Percentiles rank a stretch among this genome's conserved stretches.
These are phyloP conservation scores for Sitophilus oryzae DNA, from an alignment of 1,140 invertebrate species.

Conservation along the genomic window DNA sequence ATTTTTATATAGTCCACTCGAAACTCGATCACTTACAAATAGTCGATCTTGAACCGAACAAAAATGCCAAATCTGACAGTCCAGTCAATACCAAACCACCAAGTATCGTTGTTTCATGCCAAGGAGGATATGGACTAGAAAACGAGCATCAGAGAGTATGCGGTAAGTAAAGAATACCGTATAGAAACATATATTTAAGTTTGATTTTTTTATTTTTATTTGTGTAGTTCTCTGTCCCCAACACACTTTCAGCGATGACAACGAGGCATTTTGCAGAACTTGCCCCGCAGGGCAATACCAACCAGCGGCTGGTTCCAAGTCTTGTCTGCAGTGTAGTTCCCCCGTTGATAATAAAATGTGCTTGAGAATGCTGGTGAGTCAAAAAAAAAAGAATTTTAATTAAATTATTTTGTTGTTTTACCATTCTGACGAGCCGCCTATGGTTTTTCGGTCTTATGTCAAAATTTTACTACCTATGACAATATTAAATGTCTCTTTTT, in stretches of 20 bases:
- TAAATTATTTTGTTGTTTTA: slow-evolving; percentile 1
- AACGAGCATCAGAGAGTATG: slow-evolving; percentile 33
- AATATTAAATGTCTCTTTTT: too few species aligned
- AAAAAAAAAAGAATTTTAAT: not conserved
- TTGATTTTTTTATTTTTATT: slow-evolving; percentile 23
- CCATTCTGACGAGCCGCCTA: not conserved
- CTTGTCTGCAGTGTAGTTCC: slow-evolving; percentile 34
- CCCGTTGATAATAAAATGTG: slow-evolving; percentile 38
- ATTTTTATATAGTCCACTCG: slow-evolving; percentile 30
- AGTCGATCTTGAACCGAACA: slow-evolving; percentile 24
- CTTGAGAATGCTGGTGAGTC: slow-evolving; percentile 34
- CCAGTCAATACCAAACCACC: slow-evolving; percentile 27
- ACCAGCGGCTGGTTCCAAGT: slow-evolving; percentile 32
- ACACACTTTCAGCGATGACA: slow-evolving; percentile 35
- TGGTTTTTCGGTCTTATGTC: not conserved
- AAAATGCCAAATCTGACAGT: slow-evolving; percentile 9
- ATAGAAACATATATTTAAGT: not conserved
- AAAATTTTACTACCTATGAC: too few species aligned
- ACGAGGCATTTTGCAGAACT: slow-evolving; percentile 31
- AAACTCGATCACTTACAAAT: slow-evolving; percentile 27
- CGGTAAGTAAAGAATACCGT: slow-evolving; percentile 28
- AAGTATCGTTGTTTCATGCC: slow-evolving; percentile 32
- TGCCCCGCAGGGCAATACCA: slow-evolving; percentile 39
- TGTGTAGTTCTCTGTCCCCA: slow-evolving; percentile 35
- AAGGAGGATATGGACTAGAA: slow-evolving; percentile 35